Evolutionary conservation across 2,113 vertebrate genomes (phyloP).

Genomic region (Elachura formosa): DNA sequence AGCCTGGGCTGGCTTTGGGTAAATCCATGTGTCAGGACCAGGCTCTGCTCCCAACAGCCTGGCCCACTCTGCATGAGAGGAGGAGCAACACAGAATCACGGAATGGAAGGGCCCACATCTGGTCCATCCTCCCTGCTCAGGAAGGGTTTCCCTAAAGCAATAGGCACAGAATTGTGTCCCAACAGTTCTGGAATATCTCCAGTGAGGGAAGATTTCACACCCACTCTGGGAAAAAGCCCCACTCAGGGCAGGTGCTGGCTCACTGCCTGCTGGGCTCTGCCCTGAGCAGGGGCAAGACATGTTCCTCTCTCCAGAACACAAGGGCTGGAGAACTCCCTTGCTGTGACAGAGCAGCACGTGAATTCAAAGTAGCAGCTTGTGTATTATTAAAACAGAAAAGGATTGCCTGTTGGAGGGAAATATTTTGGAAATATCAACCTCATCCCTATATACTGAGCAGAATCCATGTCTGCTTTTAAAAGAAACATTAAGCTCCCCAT

Average conservation of each 20-base stretch:
- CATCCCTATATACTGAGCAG: background rate
- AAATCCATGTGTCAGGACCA: rapidly evolving
- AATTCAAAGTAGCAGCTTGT: background rate
- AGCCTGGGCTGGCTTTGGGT: background rate
- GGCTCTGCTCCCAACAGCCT: background rate
- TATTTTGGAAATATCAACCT: background rate
- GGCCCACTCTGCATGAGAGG: background rate
- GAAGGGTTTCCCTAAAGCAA: background rate
- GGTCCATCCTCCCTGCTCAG: background rate
- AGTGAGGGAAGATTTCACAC: background rate
- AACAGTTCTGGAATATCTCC: background rate
- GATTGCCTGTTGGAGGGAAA: background rate
- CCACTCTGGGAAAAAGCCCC: background rate
- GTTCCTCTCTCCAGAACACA: background rate
- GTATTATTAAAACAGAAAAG: background rate
- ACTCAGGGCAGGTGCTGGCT: background rate
- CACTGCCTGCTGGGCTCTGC: background rate
- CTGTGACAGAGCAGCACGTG: background rate
- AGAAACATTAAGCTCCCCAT: background rate
- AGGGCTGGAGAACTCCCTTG: background rate
- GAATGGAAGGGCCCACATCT: background rate
- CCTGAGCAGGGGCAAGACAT: background rate
- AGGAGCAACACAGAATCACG: background rate
- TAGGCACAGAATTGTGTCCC: background rate
- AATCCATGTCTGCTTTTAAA: background rate